These are phyloP conservation scores for Rhagium mordax DNA, from an alignment of 2,888 invertebrate genomes.

Conservation along the genomic window DNA sequence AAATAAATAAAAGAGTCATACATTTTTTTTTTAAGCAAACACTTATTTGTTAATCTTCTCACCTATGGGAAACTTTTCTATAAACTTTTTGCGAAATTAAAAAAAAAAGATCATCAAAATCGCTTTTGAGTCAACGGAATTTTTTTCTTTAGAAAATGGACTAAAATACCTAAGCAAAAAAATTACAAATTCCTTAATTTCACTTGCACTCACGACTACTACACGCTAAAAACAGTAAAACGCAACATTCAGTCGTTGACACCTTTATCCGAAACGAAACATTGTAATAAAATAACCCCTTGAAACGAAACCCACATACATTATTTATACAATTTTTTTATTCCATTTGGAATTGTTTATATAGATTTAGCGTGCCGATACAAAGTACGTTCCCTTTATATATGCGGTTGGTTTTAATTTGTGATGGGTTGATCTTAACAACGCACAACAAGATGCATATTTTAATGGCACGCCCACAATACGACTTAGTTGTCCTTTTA, in stretches of 20 bases:
- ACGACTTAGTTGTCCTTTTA: constrained; percentile 18
- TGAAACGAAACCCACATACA: background rate
- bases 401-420: constrained; percentile 27
- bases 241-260: background rate
- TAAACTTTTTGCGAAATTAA: too few species aligned
- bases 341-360: constrained; percentile 16
- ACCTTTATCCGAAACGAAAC: background rate
- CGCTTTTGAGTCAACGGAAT: too few species aligned
- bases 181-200: too few species aligned
- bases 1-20: too few species aligned
- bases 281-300: background rate
- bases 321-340: constrained; percentile 1
- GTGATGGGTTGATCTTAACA: constrained; percentile 28
- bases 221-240: too few species aligned
- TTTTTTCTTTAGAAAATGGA: too few species aligned
- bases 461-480: constrained; percentile 30
- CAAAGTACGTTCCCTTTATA: constrained; percentile 3
- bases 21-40: too few species aligned
- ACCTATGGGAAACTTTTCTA: too few species aligned
- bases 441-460: constrained; percentile 23
- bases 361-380: constrained; percentile 23
- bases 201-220: too few species aligned
- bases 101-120: too few species aligned
- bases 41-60: too few species aligned
- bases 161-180: too few species aligned